Evolutionary conservation across 2,888 invertebrate species (phyloP).

Genomic region (Hyles lineata): DNA sequence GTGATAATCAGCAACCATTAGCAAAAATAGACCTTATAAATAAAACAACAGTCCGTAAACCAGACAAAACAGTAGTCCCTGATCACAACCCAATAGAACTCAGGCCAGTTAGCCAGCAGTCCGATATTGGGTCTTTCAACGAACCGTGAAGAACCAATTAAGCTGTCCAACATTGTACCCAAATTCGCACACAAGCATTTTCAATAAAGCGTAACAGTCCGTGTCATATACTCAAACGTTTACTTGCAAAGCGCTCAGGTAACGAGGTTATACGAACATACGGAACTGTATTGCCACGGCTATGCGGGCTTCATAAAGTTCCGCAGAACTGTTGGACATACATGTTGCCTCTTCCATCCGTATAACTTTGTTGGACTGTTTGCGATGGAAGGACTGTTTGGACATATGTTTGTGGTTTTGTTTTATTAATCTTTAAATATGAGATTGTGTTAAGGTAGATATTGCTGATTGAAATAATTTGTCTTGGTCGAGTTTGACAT

Average conservation of each 20-base stretch:
- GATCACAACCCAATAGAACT: too few species aligned
- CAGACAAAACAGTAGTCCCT: too few species aligned
- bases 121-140: background rate
- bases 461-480: too few species aligned
- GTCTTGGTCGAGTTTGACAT: too few species aligned
- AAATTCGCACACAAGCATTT: slow-evolving; percentile 45
- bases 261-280: slow-evolving; percentile 79
- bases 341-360: slow-evolving; percentile 68
- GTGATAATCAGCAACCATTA: too few species aligned
- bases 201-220: slow-evolving; percentile 76
- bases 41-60: background rate
- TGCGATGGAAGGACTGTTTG: slow-evolving; percentile 36
- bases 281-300: slow-evolving; percentile 73
- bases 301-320: slow-evolving; percentile 81
- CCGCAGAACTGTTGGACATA: slow-evolving; percentile 69
- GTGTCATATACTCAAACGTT: slow-evolving; percentile 72
- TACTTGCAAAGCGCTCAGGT: slow-evolving; percentile 70
- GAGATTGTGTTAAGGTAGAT: too few species aligned
- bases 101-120: background rate
- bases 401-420: too few species aligned
- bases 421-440: too few species aligned
- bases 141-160: slow-evolving; percentile 20
- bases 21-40: too few species aligned
- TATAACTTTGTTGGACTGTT: slow-evolving; percentile 59
- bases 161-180: background rate